Evolutionary conservation across 2,113 vertebrate species (phyloP), one percentile per base, ranked within the genome.

Genomic region (Piliocolobus tephrosceles): DNA sequence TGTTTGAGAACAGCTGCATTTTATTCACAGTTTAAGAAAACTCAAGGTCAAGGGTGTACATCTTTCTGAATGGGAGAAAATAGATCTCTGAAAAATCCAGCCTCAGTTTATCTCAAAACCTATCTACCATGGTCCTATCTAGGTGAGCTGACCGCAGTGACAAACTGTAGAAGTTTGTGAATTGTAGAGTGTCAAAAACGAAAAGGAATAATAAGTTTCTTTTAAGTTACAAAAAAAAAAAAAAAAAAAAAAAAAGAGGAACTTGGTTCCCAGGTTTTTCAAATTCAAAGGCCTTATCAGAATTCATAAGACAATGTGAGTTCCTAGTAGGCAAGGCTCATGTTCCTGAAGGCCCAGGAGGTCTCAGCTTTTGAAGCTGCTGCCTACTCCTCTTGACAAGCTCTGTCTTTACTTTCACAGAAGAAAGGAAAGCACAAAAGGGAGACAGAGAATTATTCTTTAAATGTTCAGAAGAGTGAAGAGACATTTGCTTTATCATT

Each of bases 251-350:
- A 64, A 47, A 50, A 80, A 90, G 45, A 88, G 35, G 30, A 87
- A 92, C 20, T 95, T 76, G n/a, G 23, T 87, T 95, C 91, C 9
- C 12, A 87, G 73, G 55, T 87, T 95, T 94, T 79, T 89, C 32
- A 95, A 52, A 96, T 79, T 90, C 89, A 95, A 97, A 95, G 22
- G 25, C 45, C 79, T 96, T 87, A 97, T 96, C 79, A 97, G 94
- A 78, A 97, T 98, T 97, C 96, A 32, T 68, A 96, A 95, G 83
- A 95, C 95, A 91, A 92, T 72, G 66, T 66, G 43, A 87, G 70
- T 18, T 82, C 73, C 38, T 79, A 47, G 50, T 52, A 50, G 8
- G 88, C 84, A 92, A 90, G 89, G 73, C 27, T 75, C 78, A 93
- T 13, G 55, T 73, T 93, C 43, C 6, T 0, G 3, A 90, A 84